These are phyloP conservation scores for Agriopis marginaria DNA, from an alignment of 2,888 invertebrate species.

Conservation along the genomic window DNA sequence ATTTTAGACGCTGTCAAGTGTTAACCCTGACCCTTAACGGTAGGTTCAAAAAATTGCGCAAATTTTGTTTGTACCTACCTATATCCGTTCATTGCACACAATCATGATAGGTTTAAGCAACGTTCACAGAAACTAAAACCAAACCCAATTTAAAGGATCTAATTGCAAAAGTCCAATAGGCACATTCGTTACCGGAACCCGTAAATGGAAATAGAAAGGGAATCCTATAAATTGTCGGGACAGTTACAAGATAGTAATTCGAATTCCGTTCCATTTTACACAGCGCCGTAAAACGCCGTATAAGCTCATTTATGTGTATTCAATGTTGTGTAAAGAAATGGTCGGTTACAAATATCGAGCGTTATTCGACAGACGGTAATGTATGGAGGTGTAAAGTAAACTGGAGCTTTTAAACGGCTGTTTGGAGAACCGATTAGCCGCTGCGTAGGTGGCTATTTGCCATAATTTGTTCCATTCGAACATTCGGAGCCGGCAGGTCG, in stretches of 20 bases:
- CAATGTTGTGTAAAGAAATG: slow-evolving; percentile 40
- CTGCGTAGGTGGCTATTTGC: slow-evolving; percentile 60
- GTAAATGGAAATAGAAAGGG: slow-evolving; percentile 46
- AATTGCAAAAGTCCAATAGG: slow-evolving; percentile 41
- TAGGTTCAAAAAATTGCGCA: not conserved
- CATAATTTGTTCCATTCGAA: slow-evolving; percentile 55
- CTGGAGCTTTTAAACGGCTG: slow-evolving; percentile 56
- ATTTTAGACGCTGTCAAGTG: too few species aligned
- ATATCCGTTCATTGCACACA: not conserved
- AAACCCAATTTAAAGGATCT: slow-evolving; percentile 35
- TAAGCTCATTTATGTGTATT: slow-evolving; percentile 42
- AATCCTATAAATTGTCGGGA: slow-evolving; percentile 46
- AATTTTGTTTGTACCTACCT: not conserved
- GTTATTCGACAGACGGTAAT: slow-evolving; percentile 49
- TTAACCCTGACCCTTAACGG: not conserved
- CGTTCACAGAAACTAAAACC: slow-evolving; percentile 20
- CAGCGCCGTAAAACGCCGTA: slow-evolving; percentile 41
- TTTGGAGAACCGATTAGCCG: slow-evolving; percentile 65
- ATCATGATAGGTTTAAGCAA: slow-evolving; percentile 7
- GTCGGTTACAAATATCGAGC: slow-evolving; percentile 52
- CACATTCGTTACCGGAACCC: slow-evolving; percentile 42
- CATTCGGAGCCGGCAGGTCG: slow-evolving; percentile 22
- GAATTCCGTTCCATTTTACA: slow-evolving; percentile 44
- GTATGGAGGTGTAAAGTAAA: slow-evolving; percentile 59
- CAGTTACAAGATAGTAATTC: slow-evolving; percentile 49